Percentiles rank a stretch among this genome's conserved stretches.
These are phyloP conservation scores for Micrasema longulum DNA, from an alignment of 1,140 invertebrate species.

Conservation along the genomic window DNA sequence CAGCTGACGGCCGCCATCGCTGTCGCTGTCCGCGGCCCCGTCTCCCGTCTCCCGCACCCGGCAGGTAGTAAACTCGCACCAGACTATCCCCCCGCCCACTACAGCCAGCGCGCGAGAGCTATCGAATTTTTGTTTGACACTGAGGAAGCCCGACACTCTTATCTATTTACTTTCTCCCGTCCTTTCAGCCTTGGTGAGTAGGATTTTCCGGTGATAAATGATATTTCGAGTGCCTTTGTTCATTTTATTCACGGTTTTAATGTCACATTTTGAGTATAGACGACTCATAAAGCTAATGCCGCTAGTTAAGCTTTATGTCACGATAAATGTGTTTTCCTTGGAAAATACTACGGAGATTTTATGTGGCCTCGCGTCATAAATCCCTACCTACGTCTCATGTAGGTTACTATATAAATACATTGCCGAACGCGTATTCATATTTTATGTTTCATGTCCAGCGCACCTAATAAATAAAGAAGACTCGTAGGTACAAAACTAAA, in stretches of 20 bases:
- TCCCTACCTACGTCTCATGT: too few species aligned
- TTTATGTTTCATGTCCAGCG: too few species aligned
- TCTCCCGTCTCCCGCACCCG: neutral
- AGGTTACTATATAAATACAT: too few species aligned
- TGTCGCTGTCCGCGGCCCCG: neutral
- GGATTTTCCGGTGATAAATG: conserved; percentile 26
- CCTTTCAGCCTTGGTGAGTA: conserved; percentile 9
- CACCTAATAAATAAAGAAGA: too few species aligned
- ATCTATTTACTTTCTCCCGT: conserved; percentile 8
- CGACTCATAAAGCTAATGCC: neutral
- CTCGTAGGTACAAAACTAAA: too few species aligned
- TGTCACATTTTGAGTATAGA: conserved; percentile 13
- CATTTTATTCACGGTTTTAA: conserved; percentile 15
- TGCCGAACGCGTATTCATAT: too few species aligned
- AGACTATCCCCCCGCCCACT: neutral
- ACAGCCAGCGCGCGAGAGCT: conserved; percentile 4
- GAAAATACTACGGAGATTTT: neutral
- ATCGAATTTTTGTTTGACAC: conserved; percentile 36
- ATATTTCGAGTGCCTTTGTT: conserved; percentile 37
- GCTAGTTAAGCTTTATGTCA: conserved; percentile 4
- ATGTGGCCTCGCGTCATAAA: neutral
- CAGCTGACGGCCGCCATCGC: conserved; percentile 31
- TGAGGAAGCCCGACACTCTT: conserved; percentile 21
- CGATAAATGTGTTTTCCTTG: conserved; percentile 15
- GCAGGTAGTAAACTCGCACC: neutral